Conservation (phyloP, 2,888 invertebrate species). For the Drosophila prostipennis region DNA sequence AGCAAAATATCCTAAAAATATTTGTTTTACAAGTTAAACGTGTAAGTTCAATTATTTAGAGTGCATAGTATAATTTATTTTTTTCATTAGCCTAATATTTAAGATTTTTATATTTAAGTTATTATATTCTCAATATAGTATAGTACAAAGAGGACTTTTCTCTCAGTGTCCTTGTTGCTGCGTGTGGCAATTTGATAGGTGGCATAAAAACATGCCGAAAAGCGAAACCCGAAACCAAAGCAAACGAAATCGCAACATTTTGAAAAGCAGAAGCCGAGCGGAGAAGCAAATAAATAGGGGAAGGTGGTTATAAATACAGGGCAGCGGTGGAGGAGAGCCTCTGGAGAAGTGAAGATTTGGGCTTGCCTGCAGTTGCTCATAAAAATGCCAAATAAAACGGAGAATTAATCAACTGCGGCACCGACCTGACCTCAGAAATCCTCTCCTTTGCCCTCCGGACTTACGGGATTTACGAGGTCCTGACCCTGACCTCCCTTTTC, state of each 20-base stretch:
- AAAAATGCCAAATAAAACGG: slow-evolving; percentile 72
- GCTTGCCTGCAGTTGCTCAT: slow-evolving; percentile 56
- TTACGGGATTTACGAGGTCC: slow-evolving; percentile 6
- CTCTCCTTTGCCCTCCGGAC: not conserved
- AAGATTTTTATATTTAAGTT: too few species aligned
- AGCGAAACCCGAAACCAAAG: slow-evolving; percentile 30
- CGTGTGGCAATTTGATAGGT: slow-evolving; percentile 43
- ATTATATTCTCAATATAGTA: too few species aligned
- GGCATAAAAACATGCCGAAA: slow-evolving; percentile 22
- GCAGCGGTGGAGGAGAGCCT: not conserved
- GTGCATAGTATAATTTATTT: too few species aligned
- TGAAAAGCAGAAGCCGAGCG: not conserved
- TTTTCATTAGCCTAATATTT: too few species aligned
- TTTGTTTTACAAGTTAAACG: too few species aligned
- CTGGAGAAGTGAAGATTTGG: slow-evolving; percentile 1
- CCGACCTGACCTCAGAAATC: slow-evolving; percentile 36
- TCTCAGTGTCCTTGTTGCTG: slow-evolving; percentile 14
- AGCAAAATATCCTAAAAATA: too few species aligned
- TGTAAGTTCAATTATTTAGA: too few species aligned
- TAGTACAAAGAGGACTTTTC: too few species aligned
- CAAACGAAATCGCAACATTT: slow-evolving; percentile 53
- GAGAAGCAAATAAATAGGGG: not conserved
- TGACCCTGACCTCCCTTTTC: slow-evolving; percentile 23
- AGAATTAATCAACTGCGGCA: slow-evolving; percentile 66
- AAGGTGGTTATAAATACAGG: too few species aligned